Base-by-base conservation (phyloP, 1,140 invertebrate genomes). In the Lordiphosa clarofinis region DNA sequence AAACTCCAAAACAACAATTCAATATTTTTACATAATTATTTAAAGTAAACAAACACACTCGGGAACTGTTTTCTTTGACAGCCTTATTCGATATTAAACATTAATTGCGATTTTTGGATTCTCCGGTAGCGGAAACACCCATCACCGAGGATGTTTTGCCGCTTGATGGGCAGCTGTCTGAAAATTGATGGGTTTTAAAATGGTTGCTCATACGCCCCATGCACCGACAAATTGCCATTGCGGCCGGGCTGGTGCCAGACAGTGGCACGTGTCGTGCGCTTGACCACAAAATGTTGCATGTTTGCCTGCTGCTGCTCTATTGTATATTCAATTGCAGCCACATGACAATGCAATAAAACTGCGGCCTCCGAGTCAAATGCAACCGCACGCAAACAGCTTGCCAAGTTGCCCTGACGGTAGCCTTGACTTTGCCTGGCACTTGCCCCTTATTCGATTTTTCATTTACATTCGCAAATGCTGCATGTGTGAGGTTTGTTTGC, bases 311-410 rank as follows among this genome's bases (percentile, higher is more conserved):
- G 50, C 62, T 63, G 76, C 56, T 53, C 56, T 42, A 8, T 31
- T 53, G 76, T 72, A 82, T 58, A 82, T 76, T 75, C 72, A 72
- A 76, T 82, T 72, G 67, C 59, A 64, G 67, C 72, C 76, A 46
- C 72, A 81, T 84, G 76, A 68, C 72, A 82, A 76, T 81, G 76
- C 78, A 72, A 81, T 84, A 81, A 82, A 82, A 82, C 48, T 56
- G 48, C 40, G 68, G 67, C 64, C 52, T 56, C 53, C 55, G 54
- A 56, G 76, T 57, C 52, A 81, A 62, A 56, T 71, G 56, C 60
- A 82, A 71, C 66, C 66, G 38, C 75, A 81, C 61, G 76, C 75
- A 63, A 81, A 47, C 66, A 71, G 67, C 76, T 82, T 65, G 55
- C 56, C 35, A 58, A 69, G 58, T 69, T 44, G 38, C 63, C 48